phyloP scores from a whole-genome alignment of 2,113 vertebrate species.

The Podarcis muralis region DNA sequence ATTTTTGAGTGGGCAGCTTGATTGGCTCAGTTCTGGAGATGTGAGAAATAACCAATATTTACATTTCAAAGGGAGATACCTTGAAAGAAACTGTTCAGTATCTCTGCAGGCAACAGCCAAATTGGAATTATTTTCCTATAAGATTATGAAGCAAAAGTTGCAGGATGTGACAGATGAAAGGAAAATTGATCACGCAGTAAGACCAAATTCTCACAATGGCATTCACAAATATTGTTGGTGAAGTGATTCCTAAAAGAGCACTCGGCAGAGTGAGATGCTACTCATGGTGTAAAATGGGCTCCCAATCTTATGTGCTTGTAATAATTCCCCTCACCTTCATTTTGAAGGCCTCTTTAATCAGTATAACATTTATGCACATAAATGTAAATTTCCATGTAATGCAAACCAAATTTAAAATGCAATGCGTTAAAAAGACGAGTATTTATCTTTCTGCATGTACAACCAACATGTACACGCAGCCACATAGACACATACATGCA shows the following conservation, averaged over 20 bases:
- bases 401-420: no score
- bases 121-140: conserved; percentile 2
- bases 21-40: conserved; percentile 55
- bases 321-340: no score
- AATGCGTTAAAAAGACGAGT: no score
- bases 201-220: conserved; percentile 30
- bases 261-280: conserved; percentile 25
- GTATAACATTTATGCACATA: not conserved
- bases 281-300: not conserved
- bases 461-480: no score
- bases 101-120: conserved; percentile 43
- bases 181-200: conserved; percentile 51
- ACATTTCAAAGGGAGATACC: conserved; percentile 34
- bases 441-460: no score
- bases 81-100: conserved; percentile 19
- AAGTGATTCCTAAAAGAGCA: conserved; percentile 45
- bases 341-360: not conserved
- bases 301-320: not conserved
- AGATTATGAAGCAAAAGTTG: conserved; percentile 41
- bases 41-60: conserved; percentile 53
- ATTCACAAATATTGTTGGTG: conserved; percentile 40
- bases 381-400: not conserved
- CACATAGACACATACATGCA: not conserved
- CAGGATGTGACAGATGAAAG: conserved; percentile 28
- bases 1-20: conserved; percentile 45